Evolutionary conservation across 2,113 vertebrate species (phyloP).

Genomic region (Mungos mungo): DNA sequence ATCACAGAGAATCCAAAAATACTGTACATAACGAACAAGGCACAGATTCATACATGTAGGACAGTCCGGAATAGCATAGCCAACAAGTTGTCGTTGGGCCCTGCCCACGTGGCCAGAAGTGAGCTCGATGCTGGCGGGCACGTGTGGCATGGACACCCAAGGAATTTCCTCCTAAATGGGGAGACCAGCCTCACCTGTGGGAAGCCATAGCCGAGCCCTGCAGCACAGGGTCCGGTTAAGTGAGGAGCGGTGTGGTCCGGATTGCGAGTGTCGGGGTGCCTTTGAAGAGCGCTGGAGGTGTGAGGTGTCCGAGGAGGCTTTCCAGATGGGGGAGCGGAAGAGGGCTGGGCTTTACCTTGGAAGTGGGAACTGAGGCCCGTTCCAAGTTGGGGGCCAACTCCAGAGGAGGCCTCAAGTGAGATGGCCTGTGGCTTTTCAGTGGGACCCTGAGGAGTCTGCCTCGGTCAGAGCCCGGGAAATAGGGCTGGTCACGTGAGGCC

Average conservation of each 20-base stretch:
- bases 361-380: background rate
- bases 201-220: background rate
- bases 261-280: background rate
- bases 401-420: background rate
- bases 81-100: background rate
- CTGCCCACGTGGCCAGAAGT: background rate
- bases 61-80: background rate
- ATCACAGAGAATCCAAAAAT: background rate
- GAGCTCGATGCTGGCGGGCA: background rate
- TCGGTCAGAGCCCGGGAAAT: background rate
- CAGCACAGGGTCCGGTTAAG: background rate
- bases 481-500: background rate
- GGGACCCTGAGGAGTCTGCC: background rate
- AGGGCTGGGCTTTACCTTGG: background rate
- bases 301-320: background rate
- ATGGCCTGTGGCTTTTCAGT: background rate
- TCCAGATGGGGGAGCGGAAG: background rate
- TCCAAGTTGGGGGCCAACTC: background rate
- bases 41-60: background rate
- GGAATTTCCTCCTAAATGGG: background rate
- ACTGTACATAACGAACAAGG: background rate
- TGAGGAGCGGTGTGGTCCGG: background rate
- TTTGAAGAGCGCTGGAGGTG: background rate
- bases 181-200: background rate
- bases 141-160: background rate